Evolutionary conservation across 2,113 vertebrate species (phyloP), one percentile per base, ranked within the genome.

Genomic region (Dissostichus mawsoni): DNA sequence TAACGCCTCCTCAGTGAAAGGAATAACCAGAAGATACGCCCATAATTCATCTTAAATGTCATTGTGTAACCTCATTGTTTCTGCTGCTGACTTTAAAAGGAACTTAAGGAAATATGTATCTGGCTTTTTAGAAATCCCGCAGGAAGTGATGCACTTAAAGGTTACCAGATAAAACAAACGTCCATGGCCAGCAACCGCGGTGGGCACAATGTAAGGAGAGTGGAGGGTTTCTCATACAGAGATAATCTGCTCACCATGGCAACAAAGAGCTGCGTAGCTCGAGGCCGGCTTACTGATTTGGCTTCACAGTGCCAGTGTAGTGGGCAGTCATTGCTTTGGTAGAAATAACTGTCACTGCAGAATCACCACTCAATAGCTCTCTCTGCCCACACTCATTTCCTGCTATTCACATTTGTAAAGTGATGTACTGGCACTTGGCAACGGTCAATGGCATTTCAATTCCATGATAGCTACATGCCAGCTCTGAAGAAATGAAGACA

Each of bases 171-270:
- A 55, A 84, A 89, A 82, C 82, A 83, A 74, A 71, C 77, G 47
- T 69, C 68, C 58, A 63, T 48, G 57, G 23, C 55, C 62, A 69
- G 65, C 51, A 20, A 44, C 23, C 0, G 20, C 11, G 62, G 66
- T 76, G 75, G 69, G 47, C 78, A 73, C 74, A 69, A 76, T 84
- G 76, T 80, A 59, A 74, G 53, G 57, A 74, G 72, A 87, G 55
- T 58, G 56, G 58, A 72, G 9, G 1, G 2, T 36, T 50, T 71
- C 48, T 51, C 58, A 47, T 72, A 68, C 61, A 72, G 69, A 87
- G 81, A 82, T 85, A 83, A 87, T 86, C 68, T 81, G 17, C 74
- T 90, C 88, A 89, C 89, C 89, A 91, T 91, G 89, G 89, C 75
- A 93, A 91, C 89, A 78, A 68, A 77, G 65, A 36, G 66, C 87